Evolutionary conservation across 1,140 invertebrate species (phyloP).

Genomic region (Bicyclus anynana): DNA sequence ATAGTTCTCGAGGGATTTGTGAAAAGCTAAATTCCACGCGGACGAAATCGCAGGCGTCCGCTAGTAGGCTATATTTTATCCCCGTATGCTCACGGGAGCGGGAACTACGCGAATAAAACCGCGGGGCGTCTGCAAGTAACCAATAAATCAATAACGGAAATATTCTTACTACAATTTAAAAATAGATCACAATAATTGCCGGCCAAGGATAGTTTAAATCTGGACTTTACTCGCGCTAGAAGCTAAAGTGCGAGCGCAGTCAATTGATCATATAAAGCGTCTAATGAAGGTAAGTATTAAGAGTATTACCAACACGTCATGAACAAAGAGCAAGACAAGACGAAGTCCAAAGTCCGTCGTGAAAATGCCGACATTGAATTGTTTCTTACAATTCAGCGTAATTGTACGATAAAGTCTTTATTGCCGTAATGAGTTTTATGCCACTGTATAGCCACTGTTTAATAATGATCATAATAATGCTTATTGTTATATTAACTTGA

Average conservation of each 20-base stretch:
- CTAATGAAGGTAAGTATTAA: neutral
- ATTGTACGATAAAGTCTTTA: too few species aligned
- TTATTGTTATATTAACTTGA: too few species aligned
- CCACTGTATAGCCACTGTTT: too few species aligned
- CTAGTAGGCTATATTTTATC: too few species aligned
- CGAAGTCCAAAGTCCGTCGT: neutral
- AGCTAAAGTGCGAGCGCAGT: conserved; percentile 27
- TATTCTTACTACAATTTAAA: conserved; percentile 1
- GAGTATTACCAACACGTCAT: neutral
- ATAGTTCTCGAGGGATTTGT: too few species aligned
- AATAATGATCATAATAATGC: too few species aligned
- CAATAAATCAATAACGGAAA: neutral
- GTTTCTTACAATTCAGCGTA: too few species aligned
- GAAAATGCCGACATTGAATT: neutral
- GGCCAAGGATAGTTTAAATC: conserved; percentile 28
- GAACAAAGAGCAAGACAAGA: neutral
- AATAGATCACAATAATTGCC: conserved; percentile 26
- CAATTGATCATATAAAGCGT: conserved; percentile 41
- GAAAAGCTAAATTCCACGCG: too few species aligned
- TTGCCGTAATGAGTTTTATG: neutral
- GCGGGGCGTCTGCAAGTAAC: too few species aligned
- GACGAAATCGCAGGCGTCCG: too few species aligned
- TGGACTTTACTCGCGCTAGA: conserved; percentile 31
- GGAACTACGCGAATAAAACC: too few species aligned
- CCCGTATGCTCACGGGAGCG: too few species aligned